Conservation (phyloP, 2,888 invertebrate genomes). For the Stramonita haemastoma region DNA sequence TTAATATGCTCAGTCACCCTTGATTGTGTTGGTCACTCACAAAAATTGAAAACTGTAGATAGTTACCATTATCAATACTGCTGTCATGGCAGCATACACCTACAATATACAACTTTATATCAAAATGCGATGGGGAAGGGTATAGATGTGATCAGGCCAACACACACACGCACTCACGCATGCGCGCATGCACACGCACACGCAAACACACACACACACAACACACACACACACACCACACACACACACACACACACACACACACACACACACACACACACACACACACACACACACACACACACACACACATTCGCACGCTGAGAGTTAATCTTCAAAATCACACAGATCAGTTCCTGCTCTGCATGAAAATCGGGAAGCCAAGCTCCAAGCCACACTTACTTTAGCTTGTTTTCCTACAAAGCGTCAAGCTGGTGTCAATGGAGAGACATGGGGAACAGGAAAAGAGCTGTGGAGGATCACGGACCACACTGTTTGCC, state of each 20-base stretch:
- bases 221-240: not conserved
- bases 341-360: no score
- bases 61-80: no score
- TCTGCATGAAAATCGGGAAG: not conserved
- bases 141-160: no score
- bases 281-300: not conserved
- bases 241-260: constrained; percentile 10
- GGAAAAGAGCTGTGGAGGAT: not conserved
- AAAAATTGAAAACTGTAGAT: no score
- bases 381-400: not conserved
- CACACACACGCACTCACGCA: no score
- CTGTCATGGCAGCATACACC: no score
- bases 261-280: constrained; percentile 9
- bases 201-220: no score
- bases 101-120: no score
- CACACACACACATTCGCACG: not conserved
- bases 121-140: no score
- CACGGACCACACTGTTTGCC: constrained; percentile 20
- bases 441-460: not conserved
- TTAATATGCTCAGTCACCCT: no score
- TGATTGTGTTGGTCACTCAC: no score
- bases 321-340: not conserved
- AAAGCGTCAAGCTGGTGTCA: not conserved
- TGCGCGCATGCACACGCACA: no score
- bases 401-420: not conserved